Percentiles rank a stretch among this genome's conserved stretches.
Evolutionary conservation across 2,113 vertebrate genomes (phyloP).

Genomic region (Leiothrix lutea): DNA sequence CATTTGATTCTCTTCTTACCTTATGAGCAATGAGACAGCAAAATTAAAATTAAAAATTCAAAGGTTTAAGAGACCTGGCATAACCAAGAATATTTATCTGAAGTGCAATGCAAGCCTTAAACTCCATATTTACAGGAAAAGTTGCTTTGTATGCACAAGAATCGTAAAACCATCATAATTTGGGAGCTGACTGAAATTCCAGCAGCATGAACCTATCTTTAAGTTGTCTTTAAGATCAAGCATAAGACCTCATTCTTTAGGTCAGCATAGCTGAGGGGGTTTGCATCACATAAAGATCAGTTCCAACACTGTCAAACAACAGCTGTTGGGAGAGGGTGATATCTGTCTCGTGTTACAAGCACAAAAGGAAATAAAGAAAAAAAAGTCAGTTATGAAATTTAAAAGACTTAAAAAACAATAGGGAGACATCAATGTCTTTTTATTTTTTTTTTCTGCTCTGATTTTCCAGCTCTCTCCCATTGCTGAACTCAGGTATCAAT

Average conservation of each 20-base stretch:
- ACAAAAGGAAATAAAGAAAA: not conserved
- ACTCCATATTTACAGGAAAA: not conserved
- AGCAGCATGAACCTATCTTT: not conserved
- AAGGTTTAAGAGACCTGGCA: not conserved
- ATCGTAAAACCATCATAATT: not conserved
- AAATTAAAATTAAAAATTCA: not conserved
- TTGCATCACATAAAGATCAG: not conserved
- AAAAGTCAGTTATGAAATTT: not conserved
- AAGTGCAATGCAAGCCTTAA: not conserved
- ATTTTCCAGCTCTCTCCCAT: not conserved
- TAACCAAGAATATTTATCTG: not conserved
- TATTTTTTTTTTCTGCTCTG: not conserved
- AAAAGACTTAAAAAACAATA: not conserved
- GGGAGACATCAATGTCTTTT: not conserved
- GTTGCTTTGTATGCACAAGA: not conserved
- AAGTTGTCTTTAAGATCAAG: not conserved
- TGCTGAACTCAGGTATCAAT: conserved; percentile 6
- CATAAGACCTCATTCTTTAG: not conserved
- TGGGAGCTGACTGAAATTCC: not conserved
- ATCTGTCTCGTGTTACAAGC: not conserved
- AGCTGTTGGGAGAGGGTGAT: not conserved
- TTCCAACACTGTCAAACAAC: not conserved
- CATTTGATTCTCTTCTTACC: not conserved
- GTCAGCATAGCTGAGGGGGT: not conserved
- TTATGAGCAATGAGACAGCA: not conserved